Evolutionary conservation across 2,797 vertebrate species (phyloP).

Genomic region (Argyrosomus regius): DNA sequence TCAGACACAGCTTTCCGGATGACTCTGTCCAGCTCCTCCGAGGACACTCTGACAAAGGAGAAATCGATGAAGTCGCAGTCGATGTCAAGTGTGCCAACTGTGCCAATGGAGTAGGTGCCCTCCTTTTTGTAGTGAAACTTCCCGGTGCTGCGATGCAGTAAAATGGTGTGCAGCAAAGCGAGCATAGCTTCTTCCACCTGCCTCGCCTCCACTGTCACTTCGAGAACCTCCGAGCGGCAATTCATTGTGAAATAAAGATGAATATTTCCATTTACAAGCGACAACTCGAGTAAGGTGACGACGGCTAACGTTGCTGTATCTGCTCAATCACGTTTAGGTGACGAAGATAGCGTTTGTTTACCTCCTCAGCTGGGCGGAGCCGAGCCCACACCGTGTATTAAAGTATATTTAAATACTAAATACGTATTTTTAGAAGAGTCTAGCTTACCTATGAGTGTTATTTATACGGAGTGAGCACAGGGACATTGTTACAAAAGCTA

Average conservation of each 20-base stretch:
- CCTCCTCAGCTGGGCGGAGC: slow-evolving; percentile 35
- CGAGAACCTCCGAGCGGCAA: slow-evolving; percentile 96
- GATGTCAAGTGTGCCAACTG: slow-evolving; percentile 94
- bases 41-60: slow-evolving; percentile 93
- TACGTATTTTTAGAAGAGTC: rapidly evolving
- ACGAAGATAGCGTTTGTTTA: slow-evolving; percentile 67
- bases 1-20: slow-evolving; percentile 93
- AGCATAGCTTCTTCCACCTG: slow-evolving; percentile 98
- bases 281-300: background rate
- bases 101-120: slow-evolving; percentile 98
- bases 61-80: slow-evolving; percentile 99
- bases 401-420: background rate
- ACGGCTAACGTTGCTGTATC: slow-evolving; percentile 2
- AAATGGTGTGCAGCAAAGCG: slow-evolving; percentile 93
- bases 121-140: slow-evolving; percentile 99
- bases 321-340: slow-evolving; percentile 20
- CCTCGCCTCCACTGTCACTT: slow-evolving; percentile 95
- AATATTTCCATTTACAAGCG: slow-evolving; percentile 49
- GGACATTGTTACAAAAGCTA: background rate
- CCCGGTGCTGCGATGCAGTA: slow-evolving; percentile 96
- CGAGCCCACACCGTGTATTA: background rate
- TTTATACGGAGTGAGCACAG: rapidly evolving
- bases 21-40: slow-evolving; percentile 95
- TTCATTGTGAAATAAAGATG: slow-evolving; percentile 86
- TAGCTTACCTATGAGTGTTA: background rate